A percentile compares a stretch with the other conserved stretches of the same genome.
These are phyloP conservation scores for Lamellibrachia luymesi DNA, from an alignment of 1,140 invertebrate species.

Conservation along the genomic window DNA sequence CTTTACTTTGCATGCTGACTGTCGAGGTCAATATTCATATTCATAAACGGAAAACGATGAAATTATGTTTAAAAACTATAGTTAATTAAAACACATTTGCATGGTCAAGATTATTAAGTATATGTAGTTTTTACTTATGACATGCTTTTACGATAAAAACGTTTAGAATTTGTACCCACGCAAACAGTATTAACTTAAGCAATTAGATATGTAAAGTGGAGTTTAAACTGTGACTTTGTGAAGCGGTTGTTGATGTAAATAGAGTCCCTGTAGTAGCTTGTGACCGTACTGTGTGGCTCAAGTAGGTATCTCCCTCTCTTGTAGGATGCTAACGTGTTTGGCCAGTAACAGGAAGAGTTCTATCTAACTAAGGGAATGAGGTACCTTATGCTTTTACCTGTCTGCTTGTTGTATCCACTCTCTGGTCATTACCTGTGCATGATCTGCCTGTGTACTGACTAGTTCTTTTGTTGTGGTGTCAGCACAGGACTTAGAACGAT, in stretches of 20 bases:
- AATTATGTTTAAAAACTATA: too few relatives aligned
- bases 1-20: too few relatives aligned
- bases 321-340: slow-evolving; percentile 3
- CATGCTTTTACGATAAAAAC: too few relatives aligned
- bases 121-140: too few relatives aligned
- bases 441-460: neutral
- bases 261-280: neutral
- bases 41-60: too few relatives aligned
- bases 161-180: too few relatives aligned
- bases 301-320: neutral
- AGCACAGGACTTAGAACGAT: neutral
- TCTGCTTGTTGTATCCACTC: neutral
- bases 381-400: neutral
- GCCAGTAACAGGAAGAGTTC: slow-evolving; percentile 10
- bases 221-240: neutral
- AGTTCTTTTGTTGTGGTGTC: neutral
- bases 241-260: neutral
- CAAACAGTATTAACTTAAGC: too few relatives aligned
- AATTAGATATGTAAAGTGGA: too few relatives aligned
- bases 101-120: too few relatives aligned
- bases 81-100: too few relatives aligned
- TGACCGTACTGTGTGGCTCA: neutral
- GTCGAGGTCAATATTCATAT: too few relatives aligned
- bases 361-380: slow-evolving; percentile 9
- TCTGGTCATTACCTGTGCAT: neutral